Conservation (phyloP, 2,888 invertebrate species). For the Nymphalis urticae region DNA sequence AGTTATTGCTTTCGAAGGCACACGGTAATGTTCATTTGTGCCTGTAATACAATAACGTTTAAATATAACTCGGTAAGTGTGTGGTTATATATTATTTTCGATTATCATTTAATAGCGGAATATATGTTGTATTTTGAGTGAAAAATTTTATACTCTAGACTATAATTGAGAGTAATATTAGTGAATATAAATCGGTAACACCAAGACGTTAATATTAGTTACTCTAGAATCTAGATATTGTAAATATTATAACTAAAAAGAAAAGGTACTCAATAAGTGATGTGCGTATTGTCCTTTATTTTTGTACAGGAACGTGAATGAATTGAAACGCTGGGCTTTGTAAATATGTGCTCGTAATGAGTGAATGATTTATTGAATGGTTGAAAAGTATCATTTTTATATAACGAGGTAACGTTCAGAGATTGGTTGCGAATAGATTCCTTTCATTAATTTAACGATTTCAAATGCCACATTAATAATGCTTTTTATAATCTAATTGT, state of each 20-base stretch:
- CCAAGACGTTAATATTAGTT: slow-evolving; percentile 63
- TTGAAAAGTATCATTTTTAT: slow-evolving; percentile 12
- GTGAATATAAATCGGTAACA: slow-evolving; percentile 68
- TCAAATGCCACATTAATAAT: too few species aligned
- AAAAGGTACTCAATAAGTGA: slow-evolving; percentile 30
- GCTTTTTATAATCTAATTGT: slow-evolving; percentile 1
- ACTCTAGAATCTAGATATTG: slow-evolving; percentile 55
- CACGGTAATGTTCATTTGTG: slow-evolving; percentile 70
- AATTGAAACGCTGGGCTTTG: slow-evolving; percentile 39
- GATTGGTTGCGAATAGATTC: not conserved
- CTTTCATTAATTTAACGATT: not conserved
- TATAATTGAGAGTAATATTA: slow-evolving; percentile 51
- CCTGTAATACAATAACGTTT: slow-evolving; percentile 66
- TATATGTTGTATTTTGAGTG: slow-evolving; percentile 59
- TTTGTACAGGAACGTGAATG: slow-evolving; percentile 53
- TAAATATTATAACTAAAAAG: slow-evolving; percentile 48
- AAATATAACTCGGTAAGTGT: slow-evolving; percentile 48
- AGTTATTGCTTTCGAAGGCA: slow-evolving; percentile 61
- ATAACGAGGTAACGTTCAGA: not conserved
- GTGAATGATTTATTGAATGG: slow-evolving; percentile 29
- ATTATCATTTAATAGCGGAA: slow-evolving; percentile 57
- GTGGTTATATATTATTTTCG: slow-evolving; percentile 48
- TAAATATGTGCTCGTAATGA: slow-evolving; percentile 43
- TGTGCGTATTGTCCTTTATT: slow-evolving; percentile 51
- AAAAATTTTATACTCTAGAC: slow-evolving; percentile 73